Base-by-base conservation (phyloP, 1,140 invertebrate genomes). In the Tetramorium alpestre region DNA sequence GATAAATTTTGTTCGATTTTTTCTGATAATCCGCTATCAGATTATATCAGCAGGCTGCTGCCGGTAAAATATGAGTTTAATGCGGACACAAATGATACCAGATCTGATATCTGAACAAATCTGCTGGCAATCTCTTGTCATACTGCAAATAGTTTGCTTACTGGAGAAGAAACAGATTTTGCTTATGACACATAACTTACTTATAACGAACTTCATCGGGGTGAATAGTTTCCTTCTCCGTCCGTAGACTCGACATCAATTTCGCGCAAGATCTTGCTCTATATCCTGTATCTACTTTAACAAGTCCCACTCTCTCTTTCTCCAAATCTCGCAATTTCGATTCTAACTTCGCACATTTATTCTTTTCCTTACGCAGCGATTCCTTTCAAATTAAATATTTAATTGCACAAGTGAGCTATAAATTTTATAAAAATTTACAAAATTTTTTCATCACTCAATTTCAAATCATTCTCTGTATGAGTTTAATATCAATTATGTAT, bases 281-380 rank as follows among this genome's bases (percentile, higher is more conserved):
- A 28, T 93, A 93, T 1, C 93, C 89, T 1, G 82, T 90, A 33
- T 91, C 90, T 8, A 91, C 82, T 65, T 86, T 94, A 0, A 70
- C 56, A 1, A 90, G 67, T 8, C 90, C 91, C 0, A 88, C 85
- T 72, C 88, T 90, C 28, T 95, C 94, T 47, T 92, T 72, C 54
- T 95, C 94, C 44, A 94, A 78, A 70, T 93, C 92, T 60, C 93
- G 92, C 16, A 95, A 69, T 44, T 93, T 95, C 18, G 84, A 91
- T 41, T 95, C 93, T 22, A 95, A 87, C 65, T 92, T 95, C 0
- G 92, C 92, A 11, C 86, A 89, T 75, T 93, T 93, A 28, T 85
- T 89, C 73, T 89, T 92, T 56, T 95, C 95, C 18, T 89, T 89
- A 22, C 92, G 89, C 28, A 95, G 86, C 1, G 88, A 85, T 65